These are phyloP conservation scores for Dicrurus megarhynchus DNA, from an alignment of 2,113 vertebrate genomes.

Conservation along the genomic window DNA sequence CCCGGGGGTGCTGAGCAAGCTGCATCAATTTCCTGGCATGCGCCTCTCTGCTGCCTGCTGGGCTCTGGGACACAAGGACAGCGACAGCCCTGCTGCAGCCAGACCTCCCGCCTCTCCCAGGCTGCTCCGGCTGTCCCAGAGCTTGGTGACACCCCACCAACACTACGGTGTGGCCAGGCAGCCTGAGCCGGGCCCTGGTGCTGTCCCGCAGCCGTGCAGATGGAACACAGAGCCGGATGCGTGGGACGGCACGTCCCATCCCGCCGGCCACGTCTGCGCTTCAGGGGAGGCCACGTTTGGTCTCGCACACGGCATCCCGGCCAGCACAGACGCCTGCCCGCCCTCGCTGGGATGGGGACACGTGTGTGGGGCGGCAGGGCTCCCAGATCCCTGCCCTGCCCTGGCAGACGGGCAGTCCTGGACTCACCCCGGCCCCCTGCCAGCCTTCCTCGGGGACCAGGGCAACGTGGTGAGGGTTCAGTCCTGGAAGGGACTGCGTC, in stretches of 20 bases:
- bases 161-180: fast-evolving
- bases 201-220: neutral
- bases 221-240: neutral
- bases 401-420: neutral
- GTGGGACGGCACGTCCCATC: constrained; percentile 8
- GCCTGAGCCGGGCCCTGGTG: neutral
- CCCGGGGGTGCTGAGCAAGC: neutral
- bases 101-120: neutral
- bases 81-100: fast-evolving
- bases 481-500: neutral
- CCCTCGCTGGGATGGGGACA: neutral
- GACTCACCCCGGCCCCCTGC: neutral
- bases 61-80: neutral
- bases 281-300: neutral
- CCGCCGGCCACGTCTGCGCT: neutral
- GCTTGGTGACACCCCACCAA: neutral
- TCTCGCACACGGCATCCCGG: neutral
- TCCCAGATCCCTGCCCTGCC: neutral
- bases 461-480: fast-evolving
- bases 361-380: neutral
- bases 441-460: neutral
- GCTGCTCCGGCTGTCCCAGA: neutral
- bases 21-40: neutral
- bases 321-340: neutral
- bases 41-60: neutral